phyloP scores from a whole-genome alignment of 1,140 invertebrate genomes.

The Oppia nitens region DNA sequence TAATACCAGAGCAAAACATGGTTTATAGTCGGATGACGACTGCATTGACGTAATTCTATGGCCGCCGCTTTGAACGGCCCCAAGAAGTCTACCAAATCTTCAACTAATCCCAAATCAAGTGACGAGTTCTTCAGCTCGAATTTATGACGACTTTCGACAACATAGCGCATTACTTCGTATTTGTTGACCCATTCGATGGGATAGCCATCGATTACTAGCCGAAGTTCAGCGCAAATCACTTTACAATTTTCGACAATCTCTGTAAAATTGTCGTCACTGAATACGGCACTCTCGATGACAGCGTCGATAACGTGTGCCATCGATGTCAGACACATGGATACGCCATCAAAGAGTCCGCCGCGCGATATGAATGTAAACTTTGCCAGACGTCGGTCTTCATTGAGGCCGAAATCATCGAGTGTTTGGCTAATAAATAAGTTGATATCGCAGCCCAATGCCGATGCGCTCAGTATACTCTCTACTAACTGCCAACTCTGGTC shows the following conservation, averaged over 20 bases:
- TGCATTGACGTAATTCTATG: constrained; percentile 8
- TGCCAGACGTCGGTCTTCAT: constrained; percentile 7
- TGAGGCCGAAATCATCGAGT: constrained; percentile 10
- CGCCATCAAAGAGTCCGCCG: constrained; percentile 16
- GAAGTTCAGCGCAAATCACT: not conserved
- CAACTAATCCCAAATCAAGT: constrained; percentile 8
- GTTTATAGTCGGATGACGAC: constrained; percentile 12
- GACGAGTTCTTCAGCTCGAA: not conserved
- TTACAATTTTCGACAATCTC: constrained; percentile 9
- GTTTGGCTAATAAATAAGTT: constrained; percentile 13
- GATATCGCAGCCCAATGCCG: constrained; percentile 4
- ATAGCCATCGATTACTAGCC: not conserved
- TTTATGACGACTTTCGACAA: constrained; percentile 7
- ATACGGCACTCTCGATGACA: constrained; percentile 8
- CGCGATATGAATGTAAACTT: constrained; percentile 17
- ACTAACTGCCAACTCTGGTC: constrained; percentile 10
- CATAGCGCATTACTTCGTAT: constrained; percentile 4
- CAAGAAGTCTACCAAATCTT: constrained; percentile 8
- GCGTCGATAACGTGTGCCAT: constrained; percentile 15
- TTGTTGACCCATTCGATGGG: constrained; percentile 14
- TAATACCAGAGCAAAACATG: constrained; percentile 16
- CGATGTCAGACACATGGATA: constrained; percentile 13
- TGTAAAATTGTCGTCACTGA: not conserved
- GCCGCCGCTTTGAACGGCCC: constrained; percentile 14
- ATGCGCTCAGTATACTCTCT: constrained; percentile 11